Percentiles rank a stretch among this genome's conserved stretches.
phyloP scores from a whole-genome alignment of 1,140 invertebrate genomes.

The Caenorhabditis latens region DNA sequence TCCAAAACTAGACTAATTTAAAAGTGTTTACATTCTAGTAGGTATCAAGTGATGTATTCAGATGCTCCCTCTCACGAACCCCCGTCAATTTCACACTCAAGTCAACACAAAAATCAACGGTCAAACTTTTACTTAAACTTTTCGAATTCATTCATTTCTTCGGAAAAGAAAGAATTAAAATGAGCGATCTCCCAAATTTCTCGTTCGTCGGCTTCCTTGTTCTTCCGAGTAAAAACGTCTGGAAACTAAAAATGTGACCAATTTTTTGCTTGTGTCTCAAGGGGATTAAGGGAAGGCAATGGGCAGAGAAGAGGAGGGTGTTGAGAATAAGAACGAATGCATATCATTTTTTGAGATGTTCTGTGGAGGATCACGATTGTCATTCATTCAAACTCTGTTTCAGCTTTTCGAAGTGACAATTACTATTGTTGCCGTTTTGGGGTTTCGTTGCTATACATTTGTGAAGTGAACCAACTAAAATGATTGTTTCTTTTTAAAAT shows the following conservation, averaged over 20 bases:
- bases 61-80: background rate
- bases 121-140: background rate
- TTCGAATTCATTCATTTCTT: background rate
- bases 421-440: too few relatives aligned
- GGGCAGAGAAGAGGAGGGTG: background rate
- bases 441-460: too few relatives aligned
- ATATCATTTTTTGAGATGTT: conserved; percentile 1
- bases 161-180: conserved; percentile 24
- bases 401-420: too few relatives aligned
- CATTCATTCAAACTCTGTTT: too few relatives aligned
- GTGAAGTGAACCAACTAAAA: too few relatives aligned
- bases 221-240: conserved; percentile 3
- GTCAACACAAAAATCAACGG: background rate
- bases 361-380: background rate
- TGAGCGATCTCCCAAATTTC: background rate
- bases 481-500: too few relatives aligned
- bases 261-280: conserved; percentile 19
- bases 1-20: conserved; percentile 40
- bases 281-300: background rate
- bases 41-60: background rate
- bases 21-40: background rate
- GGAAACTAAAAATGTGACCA: conserved; percentile 47
- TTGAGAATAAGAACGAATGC: conserved; percentile 11
- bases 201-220: background rate
- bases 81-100: background rate